Conservation (phyloP, 2,888 invertebrate species). For the Galeruca laticollis region DNA sequence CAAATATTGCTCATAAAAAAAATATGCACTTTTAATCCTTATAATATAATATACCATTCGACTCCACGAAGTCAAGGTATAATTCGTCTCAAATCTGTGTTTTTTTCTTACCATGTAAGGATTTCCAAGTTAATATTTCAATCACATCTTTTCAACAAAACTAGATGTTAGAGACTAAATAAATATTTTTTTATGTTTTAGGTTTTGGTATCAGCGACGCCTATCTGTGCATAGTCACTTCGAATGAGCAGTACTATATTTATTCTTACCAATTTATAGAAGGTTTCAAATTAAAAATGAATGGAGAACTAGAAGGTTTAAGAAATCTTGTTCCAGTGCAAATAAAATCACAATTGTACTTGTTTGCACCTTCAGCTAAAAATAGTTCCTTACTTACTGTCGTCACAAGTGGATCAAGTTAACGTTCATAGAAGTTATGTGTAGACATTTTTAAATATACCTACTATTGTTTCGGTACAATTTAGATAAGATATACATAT, state of each 20-base stretch:
- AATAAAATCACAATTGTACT: constrained; percentile 55
- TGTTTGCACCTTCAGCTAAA: constrained; percentile 59
- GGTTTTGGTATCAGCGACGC: constrained; percentile 60
- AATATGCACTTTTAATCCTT: too few species aligned
- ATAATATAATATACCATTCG: too few species aligned
- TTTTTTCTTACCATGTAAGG: too few species aligned
- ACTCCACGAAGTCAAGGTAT: too few species aligned
- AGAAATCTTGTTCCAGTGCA: constrained; percentile 59
- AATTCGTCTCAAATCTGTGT: too few species aligned
- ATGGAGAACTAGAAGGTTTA: constrained; percentile 59
- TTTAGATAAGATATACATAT: too few species aligned
- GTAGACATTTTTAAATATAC: too few species aligned
- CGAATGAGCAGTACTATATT: constrained; percentile 57
- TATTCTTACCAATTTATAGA: constrained; percentile 60
- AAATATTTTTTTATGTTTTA: constrained; percentile 44
- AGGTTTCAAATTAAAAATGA: constrained; percentile 61
- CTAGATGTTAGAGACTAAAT: not conserved
- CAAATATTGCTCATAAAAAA: too few species aligned
- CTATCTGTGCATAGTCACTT: constrained; percentile 59
- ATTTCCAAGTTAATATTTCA: too few species aligned
- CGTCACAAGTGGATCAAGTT: constrained; percentile 57
- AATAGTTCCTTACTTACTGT: constrained; percentile 58
- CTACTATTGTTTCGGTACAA: too few species aligned
- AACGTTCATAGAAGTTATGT: constrained; percentile 27
- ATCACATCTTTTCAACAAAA: too few species aligned